These are phyloP conservation scores for Oncorhynchus kisutch DNA, from an alignment of 2,113 vertebrate genomes.

Conservation along the genomic window DNA sequence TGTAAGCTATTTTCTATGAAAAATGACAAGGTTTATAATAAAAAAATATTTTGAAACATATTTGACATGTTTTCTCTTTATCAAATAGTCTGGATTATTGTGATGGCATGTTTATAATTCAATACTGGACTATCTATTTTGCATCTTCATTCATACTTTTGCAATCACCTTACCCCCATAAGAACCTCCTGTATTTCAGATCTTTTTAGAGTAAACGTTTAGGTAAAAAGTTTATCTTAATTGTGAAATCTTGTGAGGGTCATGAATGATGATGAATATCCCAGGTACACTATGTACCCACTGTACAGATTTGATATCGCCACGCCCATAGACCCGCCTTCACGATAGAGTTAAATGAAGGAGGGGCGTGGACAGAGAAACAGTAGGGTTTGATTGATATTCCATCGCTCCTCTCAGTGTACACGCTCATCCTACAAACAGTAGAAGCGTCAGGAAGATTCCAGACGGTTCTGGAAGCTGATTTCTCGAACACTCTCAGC, in stretches of 20 bases:
- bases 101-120: neutral
- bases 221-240: too few relatives aligned
- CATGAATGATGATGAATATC: too few relatives aligned
- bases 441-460: slow-evolving; percentile 46
- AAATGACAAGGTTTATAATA: slow-evolving; percentile 61
- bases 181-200: neutral
- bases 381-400: slow-evolving; percentile 46
- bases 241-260: too few relatives aligned
- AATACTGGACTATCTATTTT: neutral
- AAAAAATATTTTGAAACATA: slow-evolving; percentile 26
- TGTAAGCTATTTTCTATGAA: slow-evolving; percentile 53
- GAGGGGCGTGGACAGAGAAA: neutral
- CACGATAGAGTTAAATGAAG: neutral
- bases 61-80: slow-evolving; percentile 20
- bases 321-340: slow-evolving; percentile 15
- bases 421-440: neutral
- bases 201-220: neutral
- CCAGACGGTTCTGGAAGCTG: slow-evolving; percentile 71
- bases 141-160: too few relatives aligned
- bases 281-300: too few relatives aligned
- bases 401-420: slow-evolving; percentile 2
- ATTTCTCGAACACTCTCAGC: slow-evolving; percentile 61
- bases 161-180: too few relatives aligned
- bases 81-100: neutral
- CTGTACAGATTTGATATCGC: neutral